A percentile compares a stretch with the other conserved stretches of the same genome.
These are phyloP conservation scores for Paedocypris micromegethes DNA, from an alignment of 2,797 vertebrate genomes.

Conservation along the genomic window DNA sequence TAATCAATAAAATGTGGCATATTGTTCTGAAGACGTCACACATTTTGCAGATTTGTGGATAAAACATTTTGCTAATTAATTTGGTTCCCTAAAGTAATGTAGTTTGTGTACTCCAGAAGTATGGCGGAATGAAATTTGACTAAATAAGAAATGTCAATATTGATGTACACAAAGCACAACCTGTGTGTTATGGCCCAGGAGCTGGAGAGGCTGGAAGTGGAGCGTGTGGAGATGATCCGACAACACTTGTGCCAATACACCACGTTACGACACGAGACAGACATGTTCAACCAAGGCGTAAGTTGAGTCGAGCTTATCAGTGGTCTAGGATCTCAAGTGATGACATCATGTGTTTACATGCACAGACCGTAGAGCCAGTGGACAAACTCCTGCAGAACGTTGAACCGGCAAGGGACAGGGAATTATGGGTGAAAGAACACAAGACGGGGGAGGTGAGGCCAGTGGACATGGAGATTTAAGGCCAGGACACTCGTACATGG, in stretches of 20 bases:
- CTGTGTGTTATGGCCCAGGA: constrained; percentile 68
- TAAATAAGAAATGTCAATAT: no score
- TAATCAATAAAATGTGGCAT: no score
- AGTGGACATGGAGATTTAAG: constrained; percentile 91
- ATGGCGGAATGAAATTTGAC: no score
- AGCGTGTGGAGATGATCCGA: constrained; percentile 92
- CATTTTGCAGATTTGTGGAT: no score
- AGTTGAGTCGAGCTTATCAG: constrained; percentile 55
- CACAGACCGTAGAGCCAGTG: constrained; percentile 93
- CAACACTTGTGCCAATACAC: constrained; percentile 97
- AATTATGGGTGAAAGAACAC: constrained; percentile 93
- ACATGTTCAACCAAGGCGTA: constrained; percentile 99
- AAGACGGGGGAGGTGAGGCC: constrained; percentile 91
- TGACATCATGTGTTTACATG: background rate
- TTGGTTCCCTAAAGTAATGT: no score
- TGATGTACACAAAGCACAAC: no score
- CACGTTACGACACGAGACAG: constrained; percentile 91
- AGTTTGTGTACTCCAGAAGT: no score
- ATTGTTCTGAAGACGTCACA: no score
- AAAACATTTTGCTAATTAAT: no score
- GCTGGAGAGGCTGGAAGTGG: constrained; percentile 91
- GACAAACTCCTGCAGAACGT: constrained; percentile 92
- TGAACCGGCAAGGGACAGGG: constrained; percentile 87
- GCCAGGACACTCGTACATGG: background rate
- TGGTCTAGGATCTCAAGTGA: background rate